Evolutionary conservation across 2,888 invertebrate genomes (phyloP), one percentile per base, ranked within the genome.

Genomic region (Cetonia aurata): DNA sequence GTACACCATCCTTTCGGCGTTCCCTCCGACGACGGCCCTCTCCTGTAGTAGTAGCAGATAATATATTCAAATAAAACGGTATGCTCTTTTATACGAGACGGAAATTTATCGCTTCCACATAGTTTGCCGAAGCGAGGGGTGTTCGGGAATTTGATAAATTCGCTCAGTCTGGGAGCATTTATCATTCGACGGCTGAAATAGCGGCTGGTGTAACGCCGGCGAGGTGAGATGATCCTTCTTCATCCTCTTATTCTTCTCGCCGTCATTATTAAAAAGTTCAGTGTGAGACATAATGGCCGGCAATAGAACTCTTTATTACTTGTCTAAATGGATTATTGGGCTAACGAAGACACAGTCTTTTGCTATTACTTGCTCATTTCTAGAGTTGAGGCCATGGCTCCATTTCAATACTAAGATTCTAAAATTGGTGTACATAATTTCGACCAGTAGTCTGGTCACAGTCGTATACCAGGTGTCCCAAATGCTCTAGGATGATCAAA

Each of bases 31-130:
- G 25, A 25, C 25, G 25, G 25, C 44, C 25, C 6, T n/a, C 44
- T 13, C 31, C 31, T n/a, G 53, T 25, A 25, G 25, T 25, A 19
- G 9, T 19, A 37, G 41, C n/a, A 59, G 60, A 48, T 60, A 60
- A 60, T 60, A 60, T 60, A 60, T 60, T 60, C 60, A 60, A 60
- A 60, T 60, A 60, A 60, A 60, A 60, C 46, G 48, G 60, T 60
- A 33, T 48, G 60, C 60, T 60, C 60, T 48, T 33, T 60, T 60
- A 60, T 60, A 60, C 33, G 60, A 60, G 60, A 60, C 60, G 46
- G 31, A 46, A 60, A 60, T 60, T 48, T 60, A 60, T 60, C 25
- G 60, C 60, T 31, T 60, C 25, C 46, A 33, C 48, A 60, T 60
- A 60, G 60, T 60, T 60, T 60, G 48, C 17, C 42, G 48, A 13